Percentiles rank a stretch among this genome's conserved stretches.
Conservation (phyloP, 2,797 vertebrate species). For the Menidia menidia region DNA sequence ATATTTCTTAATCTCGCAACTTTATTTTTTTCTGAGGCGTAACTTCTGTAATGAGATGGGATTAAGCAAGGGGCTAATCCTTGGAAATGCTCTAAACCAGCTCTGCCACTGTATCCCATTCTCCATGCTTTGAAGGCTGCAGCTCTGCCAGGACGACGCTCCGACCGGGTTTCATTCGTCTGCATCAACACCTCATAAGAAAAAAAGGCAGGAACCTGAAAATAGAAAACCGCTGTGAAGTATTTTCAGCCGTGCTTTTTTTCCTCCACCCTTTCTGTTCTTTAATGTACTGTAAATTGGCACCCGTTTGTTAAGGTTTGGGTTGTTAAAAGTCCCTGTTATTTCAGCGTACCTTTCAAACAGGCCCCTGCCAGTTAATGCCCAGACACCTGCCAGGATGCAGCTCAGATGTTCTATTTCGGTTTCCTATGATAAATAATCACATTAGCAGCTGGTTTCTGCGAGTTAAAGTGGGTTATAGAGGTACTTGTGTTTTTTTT, state of each 20-base stretch:
- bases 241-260: conserved; percentile 3
- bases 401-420: conserved; percentile 37
- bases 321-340: conserved; percentile 34
- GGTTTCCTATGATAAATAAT: conserved; percentile 2
- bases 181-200: conserved; percentile 39
- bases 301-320: conserved; percentile 15
- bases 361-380: conserved; percentile 22
- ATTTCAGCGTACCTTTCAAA: conserved; percentile 29
- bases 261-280: no score
- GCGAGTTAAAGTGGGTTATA: conserved; percentile 4
- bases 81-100: conserved; percentile 55
- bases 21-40: conserved; percentile 41
- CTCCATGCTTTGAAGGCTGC: conserved; percentile 48
- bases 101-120: conserved; percentile 54
- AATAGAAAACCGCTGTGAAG: conserved; percentile 39
- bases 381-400: conserved; percentile 21
- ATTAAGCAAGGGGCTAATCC: conserved; percentile 64
- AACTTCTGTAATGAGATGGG: conserved; percentile 67
- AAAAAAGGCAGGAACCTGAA: conserved; percentile 15
- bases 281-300: conserved; percentile 27
- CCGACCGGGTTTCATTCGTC: conserved; percentile 50
- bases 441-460: conserved; percentile 11
- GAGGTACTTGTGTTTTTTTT: conserved; percentile 10
- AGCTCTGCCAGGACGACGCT: conserved; percentile 44
- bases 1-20: conserved; percentile 46